These are phyloP conservation scores for Lasioglossum marginatum DNA, from an alignment of 2,888 invertebrate species.

Conservation along the genomic window DNA sequence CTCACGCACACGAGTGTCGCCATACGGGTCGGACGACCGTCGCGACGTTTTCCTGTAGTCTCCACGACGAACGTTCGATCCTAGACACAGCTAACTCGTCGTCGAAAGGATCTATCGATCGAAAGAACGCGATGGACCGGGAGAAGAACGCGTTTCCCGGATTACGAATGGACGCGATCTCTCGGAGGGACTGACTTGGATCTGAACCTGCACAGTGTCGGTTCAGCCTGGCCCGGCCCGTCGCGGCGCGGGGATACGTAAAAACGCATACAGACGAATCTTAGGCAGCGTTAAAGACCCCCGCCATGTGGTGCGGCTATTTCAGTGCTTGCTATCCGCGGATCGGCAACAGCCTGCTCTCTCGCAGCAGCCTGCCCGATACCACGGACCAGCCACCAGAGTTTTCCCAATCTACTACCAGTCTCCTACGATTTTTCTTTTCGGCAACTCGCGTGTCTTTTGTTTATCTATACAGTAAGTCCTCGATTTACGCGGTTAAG, in stretches of 20 bases:
- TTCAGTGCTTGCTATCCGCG: slow-evolving; percentile 76
- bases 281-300: slow-evolving; percentile 72
- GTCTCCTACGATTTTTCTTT: not conserved
- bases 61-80: not conserved
- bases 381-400: slow-evolving; percentile 24
- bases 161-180: slow-evolving; percentile 21
- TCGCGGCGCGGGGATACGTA: slow-evolving; percentile 27
- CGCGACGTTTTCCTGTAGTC: not conserved
- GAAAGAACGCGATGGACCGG: not conserved
- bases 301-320: slow-evolving; percentile 83
- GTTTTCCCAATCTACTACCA: not conserved
- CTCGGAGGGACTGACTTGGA: slow-evolving; percentile 22
- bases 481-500: too few relatives aligned
- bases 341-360: slow-evolving; percentile 17
- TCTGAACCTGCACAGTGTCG: slow-evolving; percentile 37
- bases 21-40: not conserved
- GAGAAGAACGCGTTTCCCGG: not conserved
- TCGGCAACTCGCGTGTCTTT: not conserved
- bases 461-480: not conserved
- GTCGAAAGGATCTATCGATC: not conserved
- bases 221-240: not conserved
- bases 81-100: not conserved
- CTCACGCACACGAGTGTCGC: slow-evolving; percentile 19
- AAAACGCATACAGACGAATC: slow-evolving; percentile 52
- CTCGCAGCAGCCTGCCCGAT: not conserved